phyloP scores from a whole-genome alignment of 2,888 invertebrate species.

The Sabatieria punctata region DNA sequence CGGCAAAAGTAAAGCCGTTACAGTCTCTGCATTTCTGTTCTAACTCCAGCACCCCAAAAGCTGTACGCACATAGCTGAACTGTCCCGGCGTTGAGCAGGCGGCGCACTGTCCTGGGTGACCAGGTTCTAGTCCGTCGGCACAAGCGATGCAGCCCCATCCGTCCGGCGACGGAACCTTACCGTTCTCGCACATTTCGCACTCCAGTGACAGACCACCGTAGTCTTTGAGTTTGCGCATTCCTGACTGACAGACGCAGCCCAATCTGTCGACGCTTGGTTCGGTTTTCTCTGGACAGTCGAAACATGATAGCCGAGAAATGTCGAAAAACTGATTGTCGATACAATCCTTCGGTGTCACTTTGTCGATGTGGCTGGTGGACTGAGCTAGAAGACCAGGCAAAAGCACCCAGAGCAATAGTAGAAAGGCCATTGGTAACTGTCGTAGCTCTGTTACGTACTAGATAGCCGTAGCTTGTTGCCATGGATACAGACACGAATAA shows the following conservation, averaged over 20 bases:
- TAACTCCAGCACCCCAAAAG: background rate
- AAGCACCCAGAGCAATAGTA: too few relatives aligned
- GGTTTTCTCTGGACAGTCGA: background rate
- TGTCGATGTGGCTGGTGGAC: too few relatives aligned
- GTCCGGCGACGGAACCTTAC: background rate
- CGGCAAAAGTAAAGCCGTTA: background rate
- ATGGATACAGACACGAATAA: too few relatives aligned
- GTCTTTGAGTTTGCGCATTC: background rate
- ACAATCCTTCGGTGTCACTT: background rate
- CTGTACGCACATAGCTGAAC: background rate
- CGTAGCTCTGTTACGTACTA: too few relatives aligned
- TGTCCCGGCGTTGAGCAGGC: background rate
- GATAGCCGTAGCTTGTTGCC: too few relatives aligned
- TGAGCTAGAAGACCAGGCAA: too few relatives aligned
- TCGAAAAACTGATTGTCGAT: background rate
- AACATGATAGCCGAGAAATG: background rate
- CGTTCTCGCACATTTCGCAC: slow-evolving; percentile 1
- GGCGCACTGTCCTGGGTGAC: background rate
- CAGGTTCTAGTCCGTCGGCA: background rate
- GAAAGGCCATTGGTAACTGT: too few relatives aligned
- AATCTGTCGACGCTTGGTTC: background rate
- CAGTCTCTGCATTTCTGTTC: background rate
- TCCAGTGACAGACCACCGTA: background rate
- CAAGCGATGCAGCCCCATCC: background rate
- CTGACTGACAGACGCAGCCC: background rate